A percentile compares a stretch with the other conserved stretches of the same genome.
Conservation (phyloP, 2,888 invertebrate species). For the Anagyrus pseudococci region DNA sequence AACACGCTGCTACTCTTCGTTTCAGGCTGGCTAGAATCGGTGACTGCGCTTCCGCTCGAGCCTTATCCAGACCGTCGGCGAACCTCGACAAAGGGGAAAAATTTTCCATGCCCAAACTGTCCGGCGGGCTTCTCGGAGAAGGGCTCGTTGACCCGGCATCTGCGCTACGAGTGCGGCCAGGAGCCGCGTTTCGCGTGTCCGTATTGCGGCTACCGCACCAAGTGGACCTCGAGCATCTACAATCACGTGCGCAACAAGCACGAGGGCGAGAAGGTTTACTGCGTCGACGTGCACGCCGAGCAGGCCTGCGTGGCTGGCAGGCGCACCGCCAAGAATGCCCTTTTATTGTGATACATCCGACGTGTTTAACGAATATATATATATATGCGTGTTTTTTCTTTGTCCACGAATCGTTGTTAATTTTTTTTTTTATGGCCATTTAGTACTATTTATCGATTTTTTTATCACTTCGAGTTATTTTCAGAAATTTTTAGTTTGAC, state of each 20-base stretch:
- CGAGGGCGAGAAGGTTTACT: slow-evolving; percentile 30
- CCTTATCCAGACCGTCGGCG: neutral
- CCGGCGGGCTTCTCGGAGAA: slow-evolving; percentile 35
- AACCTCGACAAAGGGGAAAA: slow-evolving; percentile 18
- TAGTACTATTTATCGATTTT: neutral
- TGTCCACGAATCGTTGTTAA: neutral
- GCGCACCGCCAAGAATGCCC: slow-evolving; percentile 7
- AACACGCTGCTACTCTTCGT: slow-evolving; percentile 8
- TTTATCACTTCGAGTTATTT: too few species aligned
- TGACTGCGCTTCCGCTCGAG: slow-evolving; percentile 11
- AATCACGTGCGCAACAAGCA: slow-evolving; percentile 36
- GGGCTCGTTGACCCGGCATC: slow-evolving; percentile 28
- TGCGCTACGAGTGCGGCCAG: slow-evolving; percentile 33
- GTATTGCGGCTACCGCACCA: slow-evolving; percentile 30
- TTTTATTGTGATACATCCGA: neutral
- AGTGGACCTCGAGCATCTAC: slow-evolving; percentile 37
- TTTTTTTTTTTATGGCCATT: neutral
- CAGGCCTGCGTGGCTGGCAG: slow-evolving; percentile 32
- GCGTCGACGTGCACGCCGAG: slow-evolving; percentile 38
- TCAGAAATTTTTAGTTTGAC: too few species aligned
- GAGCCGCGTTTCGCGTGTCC: slow-evolving; percentile 34
- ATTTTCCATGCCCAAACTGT: slow-evolving; percentile 34
- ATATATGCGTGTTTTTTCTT: too few species aligned
- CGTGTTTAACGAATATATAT: too few species aligned
- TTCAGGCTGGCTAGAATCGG: slow-evolving; percentile 29